Evolutionary conservation across 1,140 invertebrate genomes (phyloP), one percentile per base, ranked within the genome.

Genomic region (Dinothrombium tinctorium): DNA sequence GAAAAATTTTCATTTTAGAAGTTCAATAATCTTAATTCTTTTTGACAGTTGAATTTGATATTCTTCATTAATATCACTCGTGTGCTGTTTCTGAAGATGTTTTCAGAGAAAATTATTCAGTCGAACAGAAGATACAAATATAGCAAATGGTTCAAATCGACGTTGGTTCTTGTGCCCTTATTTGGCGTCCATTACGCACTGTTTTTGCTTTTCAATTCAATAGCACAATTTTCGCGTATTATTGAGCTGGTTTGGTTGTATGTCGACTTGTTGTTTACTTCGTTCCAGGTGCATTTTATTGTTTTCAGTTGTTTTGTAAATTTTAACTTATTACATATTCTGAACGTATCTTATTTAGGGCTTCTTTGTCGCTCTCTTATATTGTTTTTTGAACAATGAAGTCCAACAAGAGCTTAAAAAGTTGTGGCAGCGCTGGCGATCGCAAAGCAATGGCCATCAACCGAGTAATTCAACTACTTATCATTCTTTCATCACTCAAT

Each of bases 111-210:
- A 12, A 64, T 67, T 0, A 54, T 59, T 31, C 65, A 63, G 63
- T 73, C 63, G 65, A 71, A 53, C 61, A 62, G 52, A 53, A 56
- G 17, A 7, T 36, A 47, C 15, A 33, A 33, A 14, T 47, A 19
- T 47, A 71, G 69, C 47, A 70, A 69, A 53, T 59, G 70, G 53
- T 63, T 69, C 14, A 70, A 72, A 52, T 78, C 76, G 17, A 79
- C 77, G 0, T 54, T 81, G 36, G 74, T 82, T 0, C 55, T 82
- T 23, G 72, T 80, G 2, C 78, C 78, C 5, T 59, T 82, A 11
- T 82, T 82, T 56, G 77, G 77, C 6, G 71, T 78, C 0, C 74
- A 79, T 51, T 79, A 79, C 53, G 69, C 69, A 3, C 50, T 76
- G 2, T 72, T 79, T 40, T 54, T 76, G 6, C 62, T 66, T 2